A percentile compares a stretch with the other conserved stretches of the same genome.
Conservation (phyloP, 2,888 invertebrate species). For the Drosophila maculinotata region DNA sequence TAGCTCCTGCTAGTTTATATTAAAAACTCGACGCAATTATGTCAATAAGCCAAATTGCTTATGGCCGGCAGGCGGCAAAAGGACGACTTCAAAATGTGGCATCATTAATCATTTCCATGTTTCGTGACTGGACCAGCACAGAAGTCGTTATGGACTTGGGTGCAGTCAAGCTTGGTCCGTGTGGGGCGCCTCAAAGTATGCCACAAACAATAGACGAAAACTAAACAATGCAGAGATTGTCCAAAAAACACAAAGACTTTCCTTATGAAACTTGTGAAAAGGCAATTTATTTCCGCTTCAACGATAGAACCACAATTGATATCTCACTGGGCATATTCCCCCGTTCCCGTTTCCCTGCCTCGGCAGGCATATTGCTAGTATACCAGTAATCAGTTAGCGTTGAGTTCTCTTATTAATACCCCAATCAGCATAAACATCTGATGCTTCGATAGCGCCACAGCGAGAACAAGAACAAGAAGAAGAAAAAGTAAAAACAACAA, state of each 20-base stretch:
- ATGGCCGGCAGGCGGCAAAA: slow-evolving; percentile 25
- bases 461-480: background rate
- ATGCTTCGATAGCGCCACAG: slow-evolving; percentile 52
- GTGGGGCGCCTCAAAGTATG: slow-evolving; percentile 10
- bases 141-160: slow-evolving; percentile 23
- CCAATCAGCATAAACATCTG: slow-evolving; percentile 71
- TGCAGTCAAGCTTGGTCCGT: slow-evolving; percentile 26
- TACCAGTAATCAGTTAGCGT: slow-evolving; percentile 57
- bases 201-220: slow-evolving; percentile 33
- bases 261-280: slow-evolving; percentile 41
- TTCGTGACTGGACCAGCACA: slow-evolving; percentile 35
- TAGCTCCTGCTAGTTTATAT: slow-evolving; percentile 49
- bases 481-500: slow-evolving; percentile 24
- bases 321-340: slow-evolving; percentile 18
- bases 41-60: slow-evolving; percentile 75
- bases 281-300: slow-evolving; percentile 51
- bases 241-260: slow-evolving; percentile 21
- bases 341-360: background rate
- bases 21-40: slow-evolving; percentile 64
- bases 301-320: slow-evolving; percentile 60
- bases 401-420: slow-evolving; percentile 58
- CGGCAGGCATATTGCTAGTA: slow-evolving; percentile 34
- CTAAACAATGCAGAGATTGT: slow-evolving; percentile 50
- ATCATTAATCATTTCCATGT: slow-evolving; percentile 72
- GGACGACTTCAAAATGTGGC: slow-evolving; percentile 28